phyloP scores from a whole-genome alignment of 2,888 invertebrate genomes.

The Gymnoscelis rufifasciata region DNA sequence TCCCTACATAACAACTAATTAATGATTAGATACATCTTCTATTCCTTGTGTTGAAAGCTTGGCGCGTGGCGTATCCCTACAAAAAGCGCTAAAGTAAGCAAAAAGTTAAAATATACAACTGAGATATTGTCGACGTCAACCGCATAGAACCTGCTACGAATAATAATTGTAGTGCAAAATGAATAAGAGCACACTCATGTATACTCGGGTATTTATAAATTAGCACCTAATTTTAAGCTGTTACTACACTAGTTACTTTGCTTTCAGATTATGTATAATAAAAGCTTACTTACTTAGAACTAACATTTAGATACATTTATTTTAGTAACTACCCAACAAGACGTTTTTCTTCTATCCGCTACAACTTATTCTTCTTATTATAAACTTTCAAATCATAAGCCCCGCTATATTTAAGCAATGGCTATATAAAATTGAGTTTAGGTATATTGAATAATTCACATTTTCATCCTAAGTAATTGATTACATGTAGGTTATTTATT shows the following conservation, averaged over 20 bases:
- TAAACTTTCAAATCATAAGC: too few relatives aligned
- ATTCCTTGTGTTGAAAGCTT: slow-evolving; percentile 12
- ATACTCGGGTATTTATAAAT: slow-evolving; percentile 46
- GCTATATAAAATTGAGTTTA: too few relatives aligned
- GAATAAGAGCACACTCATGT: slow-evolving; percentile 61
- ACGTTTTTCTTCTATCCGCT: not conserved
- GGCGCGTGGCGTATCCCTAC: slow-evolving; percentile 27
- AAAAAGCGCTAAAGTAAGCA: slow-evolving; percentile 34
- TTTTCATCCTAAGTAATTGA: too few relatives aligned
- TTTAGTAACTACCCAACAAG: not conserved
- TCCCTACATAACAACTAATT: slow-evolving; percentile 20
- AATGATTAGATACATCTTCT: slow-evolving; percentile 5
- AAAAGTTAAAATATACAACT: slow-evolving; percentile 42
- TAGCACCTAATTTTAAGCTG: slow-evolving; percentile 76
- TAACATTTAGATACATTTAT: slow-evolving; percentile 46
- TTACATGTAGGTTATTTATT: too few relatives aligned
- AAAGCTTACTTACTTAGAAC: slow-evolving; percentile 59
- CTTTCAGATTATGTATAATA: slow-evolving; percentile 38
- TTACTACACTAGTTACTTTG: slow-evolving; percentile 45
- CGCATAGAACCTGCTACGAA: slow-evolving; percentile 49
- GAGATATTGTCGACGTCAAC: slow-evolving; percentile 73
- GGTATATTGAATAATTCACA: too few relatives aligned
- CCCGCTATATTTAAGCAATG: too few relatives aligned
- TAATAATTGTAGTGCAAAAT: slow-evolving; percentile 50
- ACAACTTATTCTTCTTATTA: not conserved